Conservation (phyloP, 1,140 invertebrate genomes). For the Hyposmocoma kahamanoa region DNA sequence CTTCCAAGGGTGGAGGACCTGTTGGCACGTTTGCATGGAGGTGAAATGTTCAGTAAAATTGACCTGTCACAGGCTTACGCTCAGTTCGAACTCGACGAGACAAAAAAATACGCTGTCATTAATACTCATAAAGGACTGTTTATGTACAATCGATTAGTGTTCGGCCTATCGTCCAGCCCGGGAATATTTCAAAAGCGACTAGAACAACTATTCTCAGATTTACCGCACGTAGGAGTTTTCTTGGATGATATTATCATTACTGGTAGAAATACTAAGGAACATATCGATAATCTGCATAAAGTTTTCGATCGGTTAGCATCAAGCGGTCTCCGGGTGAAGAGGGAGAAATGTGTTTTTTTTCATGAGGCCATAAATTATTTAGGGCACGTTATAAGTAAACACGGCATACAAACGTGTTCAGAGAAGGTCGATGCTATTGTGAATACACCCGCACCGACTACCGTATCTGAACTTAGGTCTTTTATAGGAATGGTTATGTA, state of each 20-base stretch:
- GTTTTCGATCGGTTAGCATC: constrained; percentile 4
- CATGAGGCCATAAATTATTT: too few species aligned
- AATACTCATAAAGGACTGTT: constrained; percentile 34
- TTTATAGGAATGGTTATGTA: constrained; percentile 27
- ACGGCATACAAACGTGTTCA: background rate
- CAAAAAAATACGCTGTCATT: constrained; percentile 25
- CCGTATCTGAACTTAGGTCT: constrained; percentile 16
- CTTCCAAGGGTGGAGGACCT: constrained; percentile 45
- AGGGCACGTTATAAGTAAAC: background rate
- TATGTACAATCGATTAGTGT: constrained; percentile 28
- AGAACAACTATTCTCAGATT: constrained; percentile 8
- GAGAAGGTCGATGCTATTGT: background rate
- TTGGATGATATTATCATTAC: constrained; percentile 9
- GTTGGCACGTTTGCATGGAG: constrained; percentile 30
- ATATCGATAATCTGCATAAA: constrained; percentile 7
- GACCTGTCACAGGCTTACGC: constrained; percentile 53
- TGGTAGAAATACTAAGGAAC: background rate
- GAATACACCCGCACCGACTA: background rate
- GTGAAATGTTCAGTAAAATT: constrained; percentile 37
- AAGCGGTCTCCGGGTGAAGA: constrained; percentile 8
- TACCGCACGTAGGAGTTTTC: constrained; percentile 9
- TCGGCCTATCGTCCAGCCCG: constrained; percentile 25
- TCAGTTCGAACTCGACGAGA: constrained; percentile 40
- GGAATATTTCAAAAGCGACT: constrained; percentile 31
- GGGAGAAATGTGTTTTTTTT: too few species aligned